Percentiles rank a stretch among this genome's conserved stretches.
Evolutionary conservation across 2,888 invertebrate species (phyloP).

Genomic region (Antitype chi): DNA sequence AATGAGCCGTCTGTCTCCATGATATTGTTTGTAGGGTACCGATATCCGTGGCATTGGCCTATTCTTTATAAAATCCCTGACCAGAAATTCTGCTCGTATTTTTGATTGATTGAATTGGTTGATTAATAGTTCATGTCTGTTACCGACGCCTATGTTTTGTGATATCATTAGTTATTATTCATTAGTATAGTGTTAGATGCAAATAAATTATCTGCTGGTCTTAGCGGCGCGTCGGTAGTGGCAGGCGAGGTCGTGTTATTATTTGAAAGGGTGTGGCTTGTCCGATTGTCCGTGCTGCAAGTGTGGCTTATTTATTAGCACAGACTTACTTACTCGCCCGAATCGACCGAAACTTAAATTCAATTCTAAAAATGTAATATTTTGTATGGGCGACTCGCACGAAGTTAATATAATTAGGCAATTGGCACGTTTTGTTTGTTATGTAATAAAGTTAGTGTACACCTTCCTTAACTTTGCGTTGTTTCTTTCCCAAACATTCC

Average conservation of each 20-base stretch:
- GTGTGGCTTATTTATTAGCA: no score
- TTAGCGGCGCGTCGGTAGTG: constrained; percentile 6
- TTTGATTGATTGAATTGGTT: constrained; percentile 30
- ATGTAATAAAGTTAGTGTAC: no score
- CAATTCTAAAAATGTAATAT: no score
- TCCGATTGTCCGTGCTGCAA: constrained; percentile 65
- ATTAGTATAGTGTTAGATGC: constrained; percentile 18
- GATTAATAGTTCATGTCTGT: constrained; percentile 42
- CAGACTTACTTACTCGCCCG: no score
- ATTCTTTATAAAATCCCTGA: constrained; percentile 26
- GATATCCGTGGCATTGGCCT: not conserved
- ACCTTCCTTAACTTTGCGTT: no score
- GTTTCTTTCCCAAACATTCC: no score
- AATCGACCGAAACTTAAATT: no score
- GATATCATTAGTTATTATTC: constrained; percentile 35
- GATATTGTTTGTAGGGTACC: not conserved
- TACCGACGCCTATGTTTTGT: constrained; percentile 11
- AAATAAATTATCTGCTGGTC: constrained; percentile 20
- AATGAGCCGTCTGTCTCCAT: not conserved
- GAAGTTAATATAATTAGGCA: no score
- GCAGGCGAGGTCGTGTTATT: constrained; percentile 66
- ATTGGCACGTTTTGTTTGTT: no score
- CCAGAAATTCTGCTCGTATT: constrained; percentile 4
- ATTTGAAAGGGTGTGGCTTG: constrained; percentile 79
- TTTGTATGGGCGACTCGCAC: no score